These are phyloP conservation scores for Lophius piscatorius DNA, from an alignment of 2,113 vertebrate species.

Conservation along the genomic window DNA sequence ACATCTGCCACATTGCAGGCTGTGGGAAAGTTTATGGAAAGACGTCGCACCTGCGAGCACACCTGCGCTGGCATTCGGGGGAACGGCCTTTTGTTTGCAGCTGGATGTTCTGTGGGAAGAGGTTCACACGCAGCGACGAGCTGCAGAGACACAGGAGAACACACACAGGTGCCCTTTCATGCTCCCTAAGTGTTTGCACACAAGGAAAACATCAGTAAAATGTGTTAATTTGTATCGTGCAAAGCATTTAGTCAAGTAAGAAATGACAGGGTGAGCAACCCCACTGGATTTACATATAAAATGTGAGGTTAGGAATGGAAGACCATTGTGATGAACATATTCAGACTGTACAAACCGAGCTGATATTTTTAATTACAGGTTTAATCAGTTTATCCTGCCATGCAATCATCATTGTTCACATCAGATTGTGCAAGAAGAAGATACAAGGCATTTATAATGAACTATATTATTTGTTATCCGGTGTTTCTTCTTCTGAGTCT, in stretches of 20 bases:
- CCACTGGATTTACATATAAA: constrained; percentile 31
- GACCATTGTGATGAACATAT: constrained; percentile 19
- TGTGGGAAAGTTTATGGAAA: constrained; percentile 99
- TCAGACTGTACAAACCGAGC: constrained; percentile 22
- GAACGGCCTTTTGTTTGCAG: constrained; percentile 98
- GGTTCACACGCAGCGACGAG: constrained; percentile 98
- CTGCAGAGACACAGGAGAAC: constrained; percentile 97
- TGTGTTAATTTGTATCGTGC: constrained; percentile 51
- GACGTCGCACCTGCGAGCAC: constrained; percentile 97
- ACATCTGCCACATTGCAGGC: constrained; percentile 97
- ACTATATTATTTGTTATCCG: background rate
- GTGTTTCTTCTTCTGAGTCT: background rate
- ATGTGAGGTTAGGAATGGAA: constrained; percentile 31
- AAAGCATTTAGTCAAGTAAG: constrained; percentile 36
- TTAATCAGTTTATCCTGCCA: background rate
- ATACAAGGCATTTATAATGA: background rate
- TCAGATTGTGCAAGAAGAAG: constrained; percentile 8
- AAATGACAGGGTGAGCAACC: constrained; percentile 27
- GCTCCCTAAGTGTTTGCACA: constrained; percentile 40
- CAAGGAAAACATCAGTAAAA: constrained; percentile 49
- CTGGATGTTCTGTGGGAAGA: constrained; percentile 99
- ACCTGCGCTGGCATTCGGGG: constrained; percentile 99
- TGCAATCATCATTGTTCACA: constrained; percentile 19
- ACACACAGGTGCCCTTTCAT: constrained; percentile 89
- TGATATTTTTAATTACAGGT: constrained; percentile 23